These are phyloP conservation scores for Bos taurus DNA, from an alignment of 2,113 vertebrate species.

Conservation along the genomic window DNA sequence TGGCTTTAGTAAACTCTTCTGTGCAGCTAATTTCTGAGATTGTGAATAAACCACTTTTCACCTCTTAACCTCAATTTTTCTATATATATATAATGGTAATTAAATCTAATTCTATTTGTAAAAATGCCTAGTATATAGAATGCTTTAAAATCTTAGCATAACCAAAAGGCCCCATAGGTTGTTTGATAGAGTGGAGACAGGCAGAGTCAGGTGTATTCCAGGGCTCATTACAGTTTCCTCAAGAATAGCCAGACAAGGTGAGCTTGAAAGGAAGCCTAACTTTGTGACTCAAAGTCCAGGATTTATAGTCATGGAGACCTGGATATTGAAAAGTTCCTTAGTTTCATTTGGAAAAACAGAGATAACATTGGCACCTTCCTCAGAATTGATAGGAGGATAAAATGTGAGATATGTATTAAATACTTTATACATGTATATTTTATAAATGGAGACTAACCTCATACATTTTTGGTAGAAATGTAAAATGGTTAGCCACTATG, in stretches of 20 bases:
- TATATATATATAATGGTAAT: background rate
- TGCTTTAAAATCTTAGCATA: background rate
- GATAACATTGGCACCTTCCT: background rate
- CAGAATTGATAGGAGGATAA: background rate
- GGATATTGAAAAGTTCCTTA: background rate
- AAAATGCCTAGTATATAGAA: background rate
- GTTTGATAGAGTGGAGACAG: background rate
- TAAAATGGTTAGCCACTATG: background rate
- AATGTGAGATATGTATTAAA: background rate
- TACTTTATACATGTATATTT: conserved; percentile 34
- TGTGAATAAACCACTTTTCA: background rate
- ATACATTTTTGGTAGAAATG: background rate
- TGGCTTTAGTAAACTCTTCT: background rate
- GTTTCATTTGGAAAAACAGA: background rate
- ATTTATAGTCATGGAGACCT: background rate
- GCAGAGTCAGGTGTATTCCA: background rate
- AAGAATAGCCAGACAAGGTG: background rate
- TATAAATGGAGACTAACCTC: background rate
- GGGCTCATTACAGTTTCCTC: background rate
- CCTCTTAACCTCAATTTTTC: background rate
- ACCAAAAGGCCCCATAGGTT: background rate
- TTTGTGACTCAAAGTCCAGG: background rate
- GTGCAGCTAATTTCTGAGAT: background rate
- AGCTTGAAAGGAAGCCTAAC: background rate
- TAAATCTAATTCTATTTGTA: background rate